A percentile compares a stretch with the other conserved stretches of the same genome.
Conservation (phyloP, 2,888 invertebrate species). For the Deladenus siricidicola region DNA sequence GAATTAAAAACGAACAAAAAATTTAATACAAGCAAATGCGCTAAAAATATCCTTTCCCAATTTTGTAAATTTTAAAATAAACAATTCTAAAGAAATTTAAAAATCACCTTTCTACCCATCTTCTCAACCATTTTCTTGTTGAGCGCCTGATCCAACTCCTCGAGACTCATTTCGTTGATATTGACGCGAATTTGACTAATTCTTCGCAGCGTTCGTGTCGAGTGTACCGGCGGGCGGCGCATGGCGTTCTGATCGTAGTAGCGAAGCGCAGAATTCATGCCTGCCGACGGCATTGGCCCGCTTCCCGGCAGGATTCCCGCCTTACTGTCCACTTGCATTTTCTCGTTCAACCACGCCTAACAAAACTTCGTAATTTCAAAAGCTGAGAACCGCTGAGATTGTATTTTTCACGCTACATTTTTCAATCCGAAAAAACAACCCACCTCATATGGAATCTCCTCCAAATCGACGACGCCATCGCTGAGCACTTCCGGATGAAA, state of each 20-base stretch:
- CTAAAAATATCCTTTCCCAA: background rate
- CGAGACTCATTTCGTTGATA: constrained; percentile 41
- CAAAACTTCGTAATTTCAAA: too few species aligned
- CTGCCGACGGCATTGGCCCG: too few species aligned
- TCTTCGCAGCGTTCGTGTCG: constrained; percentile 28
- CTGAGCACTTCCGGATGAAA: constrained; percentile 45
- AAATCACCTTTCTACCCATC: constrained; percentile 44
- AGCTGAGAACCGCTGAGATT: too few species aligned
- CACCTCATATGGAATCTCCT: constrained; percentile 49
- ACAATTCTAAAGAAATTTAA: background rate
- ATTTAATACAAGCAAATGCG: background rate
- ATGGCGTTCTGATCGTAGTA: constrained; percentile 1
- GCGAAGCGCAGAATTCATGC: background rate
- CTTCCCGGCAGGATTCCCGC: background rate
- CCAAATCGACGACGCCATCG: constrained; percentile 40
- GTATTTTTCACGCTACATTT: too few species aligned
- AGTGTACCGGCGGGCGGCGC: constrained; percentile 24
- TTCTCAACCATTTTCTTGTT: constrained; percentile 51
- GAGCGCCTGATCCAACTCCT: constrained; percentile 41
- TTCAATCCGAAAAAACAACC: too few species aligned
- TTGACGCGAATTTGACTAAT: constrained; percentile 48
- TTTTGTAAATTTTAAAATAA: background rate
- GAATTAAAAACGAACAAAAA: background rate
- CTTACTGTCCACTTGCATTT: constrained; percentile 12
- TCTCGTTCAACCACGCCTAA: constrained; percentile 34